A percentile compares a stretch with the other conserved stretches of the same genome.
These are phyloP conservation scores for Tenrec ecaudatus DNA, from an alignment of 2,113 vertebrate genomes.

Conservation along the genomic window DNA sequence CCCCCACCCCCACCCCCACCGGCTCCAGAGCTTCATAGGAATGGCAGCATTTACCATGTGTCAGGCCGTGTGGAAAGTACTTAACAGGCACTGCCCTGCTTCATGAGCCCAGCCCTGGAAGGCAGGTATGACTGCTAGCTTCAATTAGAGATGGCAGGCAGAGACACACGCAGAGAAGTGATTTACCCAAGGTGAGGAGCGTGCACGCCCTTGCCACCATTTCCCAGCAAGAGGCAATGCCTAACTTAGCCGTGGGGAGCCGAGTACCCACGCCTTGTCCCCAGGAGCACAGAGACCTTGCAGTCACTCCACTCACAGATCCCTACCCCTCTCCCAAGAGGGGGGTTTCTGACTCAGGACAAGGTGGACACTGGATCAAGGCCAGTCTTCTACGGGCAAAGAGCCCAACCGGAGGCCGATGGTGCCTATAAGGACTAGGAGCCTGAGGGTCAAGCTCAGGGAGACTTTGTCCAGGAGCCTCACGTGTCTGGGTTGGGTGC, in stretches of 20 bases:
- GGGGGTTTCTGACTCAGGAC: neutral
- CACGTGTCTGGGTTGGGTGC: rapidly evolving
- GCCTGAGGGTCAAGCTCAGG: neutral
- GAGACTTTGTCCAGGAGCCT: neutral
- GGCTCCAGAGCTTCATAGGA: constrained; percentile 55
- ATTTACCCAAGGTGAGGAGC: neutral
- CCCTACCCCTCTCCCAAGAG: neutral
- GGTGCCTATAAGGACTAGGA: neutral
- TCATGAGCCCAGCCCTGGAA: too few species aligned
- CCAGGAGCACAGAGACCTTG: neutral
- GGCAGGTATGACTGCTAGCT: too few species aligned
- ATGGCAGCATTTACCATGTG: neutral
- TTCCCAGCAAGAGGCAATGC: rapidly evolving
- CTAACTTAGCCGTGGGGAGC: neutral
- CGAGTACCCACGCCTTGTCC: neutral
- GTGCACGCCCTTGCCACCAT: rapidly evolving
- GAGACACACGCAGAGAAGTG: neutral
- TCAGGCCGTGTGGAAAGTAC: neutral
- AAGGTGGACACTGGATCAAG: too few species aligned
- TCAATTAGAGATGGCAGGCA: neutral
- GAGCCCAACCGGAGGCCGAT: rapidly evolving
- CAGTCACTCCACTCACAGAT: rapidly evolving
- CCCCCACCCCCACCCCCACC: constrained; percentile 64
- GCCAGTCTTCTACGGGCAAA: too few species aligned
- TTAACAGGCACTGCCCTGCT: too few species aligned